Conservation (phyloP, 2,888 invertebrate species). For the Latrodectus hesperus region DNA sequence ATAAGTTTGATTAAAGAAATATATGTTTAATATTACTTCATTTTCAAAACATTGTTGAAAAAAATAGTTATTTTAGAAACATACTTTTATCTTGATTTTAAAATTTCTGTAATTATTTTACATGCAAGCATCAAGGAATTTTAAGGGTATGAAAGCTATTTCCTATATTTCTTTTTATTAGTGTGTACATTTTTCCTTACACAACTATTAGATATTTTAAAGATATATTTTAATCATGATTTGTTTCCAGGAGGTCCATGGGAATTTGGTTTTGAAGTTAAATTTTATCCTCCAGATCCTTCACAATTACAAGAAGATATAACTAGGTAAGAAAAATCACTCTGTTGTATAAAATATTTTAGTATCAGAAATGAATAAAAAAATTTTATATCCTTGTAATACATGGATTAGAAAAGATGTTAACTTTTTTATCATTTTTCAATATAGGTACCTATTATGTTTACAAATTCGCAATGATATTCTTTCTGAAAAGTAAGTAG, state of each 20-base stretch:
- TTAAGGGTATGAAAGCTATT: slow-evolving; percentile 28
- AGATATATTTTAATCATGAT: background rate
- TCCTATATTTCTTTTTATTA: background rate
- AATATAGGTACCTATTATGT: slow-evolving; percentile 88
- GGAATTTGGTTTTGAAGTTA: slow-evolving; percentile 95
- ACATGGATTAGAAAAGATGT: background rate
- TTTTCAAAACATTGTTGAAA: too few species aligned
- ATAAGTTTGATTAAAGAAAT: too few species aligned
- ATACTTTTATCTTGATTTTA: background rate
- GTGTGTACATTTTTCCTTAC: background rate
- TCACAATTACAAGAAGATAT: slow-evolving; percentile 94
- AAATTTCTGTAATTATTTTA: slow-evolving; percentile 3
- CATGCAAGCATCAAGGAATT: slow-evolving; percentile 55
- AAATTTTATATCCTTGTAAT: background rate
- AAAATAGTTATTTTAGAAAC: too few species aligned
- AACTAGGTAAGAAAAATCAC: slow-evolving; percentile 79
- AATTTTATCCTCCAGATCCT: slow-evolving; percentile 99
- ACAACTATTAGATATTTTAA: background rate
- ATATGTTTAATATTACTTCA: too few species aligned
- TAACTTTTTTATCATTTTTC: slow-evolving; percentile 21
- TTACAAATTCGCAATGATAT: slow-evolving; percentile 89
- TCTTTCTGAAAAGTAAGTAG: slow-evolving; percentile 75
- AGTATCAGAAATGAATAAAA: background rate
- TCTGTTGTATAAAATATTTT: too few species aligned
- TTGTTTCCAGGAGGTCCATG: slow-evolving; percentile 87